Conservation (phyloP, 64 coral and sea anemone genomes). For the Acropora tenuis region DNA sequence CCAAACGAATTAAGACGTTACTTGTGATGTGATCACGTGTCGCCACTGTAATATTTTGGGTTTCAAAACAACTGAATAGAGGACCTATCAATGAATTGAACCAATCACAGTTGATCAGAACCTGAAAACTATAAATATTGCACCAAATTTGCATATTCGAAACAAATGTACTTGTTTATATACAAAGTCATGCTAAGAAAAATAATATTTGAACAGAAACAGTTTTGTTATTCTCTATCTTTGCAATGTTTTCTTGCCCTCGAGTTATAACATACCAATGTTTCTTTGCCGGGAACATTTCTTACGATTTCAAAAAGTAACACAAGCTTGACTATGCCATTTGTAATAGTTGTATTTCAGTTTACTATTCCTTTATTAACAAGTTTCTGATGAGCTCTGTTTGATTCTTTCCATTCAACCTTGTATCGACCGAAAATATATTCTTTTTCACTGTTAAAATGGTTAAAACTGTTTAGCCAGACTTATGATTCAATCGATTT, state of each 20-base stretch:
- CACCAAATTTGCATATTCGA: neutral
- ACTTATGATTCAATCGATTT: too few relatives aligned
- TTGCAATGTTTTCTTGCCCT: neutral
- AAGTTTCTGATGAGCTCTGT: too few relatives aligned
- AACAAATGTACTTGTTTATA: neutral
- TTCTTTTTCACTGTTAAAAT: too few relatives aligned
- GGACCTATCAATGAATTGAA: neutral
- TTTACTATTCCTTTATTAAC: too few relatives aligned
- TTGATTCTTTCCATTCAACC: too few relatives aligned
- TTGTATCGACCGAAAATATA: too few relatives aligned
- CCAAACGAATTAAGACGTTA: too few relatives aligned
- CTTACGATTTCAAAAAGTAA: too few relatives aligned
- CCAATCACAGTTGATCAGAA: neutral
- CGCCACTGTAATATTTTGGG: neutral
- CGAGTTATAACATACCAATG: neutral
- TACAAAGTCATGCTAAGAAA: neutral
- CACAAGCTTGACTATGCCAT: too few relatives aligned
- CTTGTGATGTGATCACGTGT: too few relatives aligned
- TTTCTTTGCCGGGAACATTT: neutral
- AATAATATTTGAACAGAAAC: neutral
- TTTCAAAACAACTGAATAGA: neutral
- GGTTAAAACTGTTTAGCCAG: too few relatives aligned
- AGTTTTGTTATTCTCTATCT: neutral
- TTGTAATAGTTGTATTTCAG: too few relatives aligned
- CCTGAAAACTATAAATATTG: neutral